Conservation (phyloP, 2,113 vertebrate species). For the Microtus oregoni region DNA sequence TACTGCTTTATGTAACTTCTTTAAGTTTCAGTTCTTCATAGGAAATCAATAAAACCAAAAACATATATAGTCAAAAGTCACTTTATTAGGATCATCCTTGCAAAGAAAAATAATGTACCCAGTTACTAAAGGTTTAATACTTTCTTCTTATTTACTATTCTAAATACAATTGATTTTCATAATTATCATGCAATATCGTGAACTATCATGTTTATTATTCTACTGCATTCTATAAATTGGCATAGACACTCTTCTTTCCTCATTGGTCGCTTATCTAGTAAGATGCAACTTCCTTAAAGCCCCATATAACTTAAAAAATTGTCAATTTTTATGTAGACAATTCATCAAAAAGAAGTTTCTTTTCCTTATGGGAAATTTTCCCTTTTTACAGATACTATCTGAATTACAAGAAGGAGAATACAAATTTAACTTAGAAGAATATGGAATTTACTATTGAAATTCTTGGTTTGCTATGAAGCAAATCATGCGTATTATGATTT, state of each 20-base stretch:
- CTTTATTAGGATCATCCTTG: not conserved
- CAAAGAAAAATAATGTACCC: not conserved
- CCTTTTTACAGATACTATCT: not conserved
- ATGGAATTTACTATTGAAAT: not conserved
- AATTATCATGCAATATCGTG: not conserved
- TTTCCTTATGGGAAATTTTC: not conserved
- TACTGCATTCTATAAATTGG: not conserved
- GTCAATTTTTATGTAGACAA: not conserved
- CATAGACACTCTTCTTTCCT: not conserved
- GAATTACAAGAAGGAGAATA: not conserved
- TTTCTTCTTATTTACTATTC: not conserved
- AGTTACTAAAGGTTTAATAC: not conserved
- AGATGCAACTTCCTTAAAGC: not conserved
- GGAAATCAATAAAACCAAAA: not conserved
- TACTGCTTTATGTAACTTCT: not conserved
- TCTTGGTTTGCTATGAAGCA: not conserved
- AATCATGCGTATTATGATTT: not conserved
- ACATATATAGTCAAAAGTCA: not conserved
- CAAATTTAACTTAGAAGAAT: conserved; percentile 5
- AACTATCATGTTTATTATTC: not conserved
- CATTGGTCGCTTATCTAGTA: not conserved
- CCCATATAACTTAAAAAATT: not conserved
- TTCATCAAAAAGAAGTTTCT: not conserved
- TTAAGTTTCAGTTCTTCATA: not conserved
- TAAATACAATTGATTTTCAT: not conserved